These are phyloP conservation scores for Rhagoletis pomonella DNA, from an alignment of 1,140 invertebrate genomes.

Conservation along the genomic window DNA sequence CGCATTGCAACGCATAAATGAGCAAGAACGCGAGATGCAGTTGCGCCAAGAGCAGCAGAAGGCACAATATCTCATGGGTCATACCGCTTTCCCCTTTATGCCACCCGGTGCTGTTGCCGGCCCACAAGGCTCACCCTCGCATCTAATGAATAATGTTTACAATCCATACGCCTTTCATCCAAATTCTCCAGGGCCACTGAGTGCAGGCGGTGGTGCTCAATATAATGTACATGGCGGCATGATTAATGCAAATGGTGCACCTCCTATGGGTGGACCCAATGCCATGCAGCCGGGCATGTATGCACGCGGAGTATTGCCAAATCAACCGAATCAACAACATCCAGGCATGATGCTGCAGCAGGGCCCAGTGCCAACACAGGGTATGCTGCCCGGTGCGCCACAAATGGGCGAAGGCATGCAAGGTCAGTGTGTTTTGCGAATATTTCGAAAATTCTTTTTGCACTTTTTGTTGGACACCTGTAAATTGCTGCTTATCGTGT, in stretches of 20 bases:
- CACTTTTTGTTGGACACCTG: no score
- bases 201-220: conserved; percentile 12
- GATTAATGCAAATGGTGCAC: conserved; percentile 32
- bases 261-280: conserved; percentile 50
- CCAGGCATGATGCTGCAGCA: conserved; percentile 72
- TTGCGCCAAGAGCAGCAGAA: conserved; percentile 95
- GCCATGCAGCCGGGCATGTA: conserved; percentile 67
- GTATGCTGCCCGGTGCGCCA: conserved; percentile 58
- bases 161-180: conserved; percentile 67
- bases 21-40: conserved; percentile 96
- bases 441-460: no score
- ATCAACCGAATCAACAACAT: conserved; percentile 58
- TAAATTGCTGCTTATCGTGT: no score
- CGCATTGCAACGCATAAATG: conserved; percentile 91
- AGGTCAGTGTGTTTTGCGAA: conserved; percentile 1
- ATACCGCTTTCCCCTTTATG: conserved; percentile 76
- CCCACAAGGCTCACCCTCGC: conserved; percentile 71
- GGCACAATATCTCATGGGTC: conserved; percentile 86
- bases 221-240: neutral
- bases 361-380: conserved; percentile 60
- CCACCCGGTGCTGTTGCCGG: conserved; percentile 74
- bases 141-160: conserved; percentile 73
- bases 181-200: conserved; percentile 59
- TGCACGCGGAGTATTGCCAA: conserved; percentile 60
- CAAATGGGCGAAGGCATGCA: conserved; percentile 57